A percentile compares a stretch with the other conserved stretches of the same genome.
These are phyloP conservation scores for Agrotis clavis DNA, from an alignment of 2,888 invertebrate species.

Conservation along the genomic window DNA sequence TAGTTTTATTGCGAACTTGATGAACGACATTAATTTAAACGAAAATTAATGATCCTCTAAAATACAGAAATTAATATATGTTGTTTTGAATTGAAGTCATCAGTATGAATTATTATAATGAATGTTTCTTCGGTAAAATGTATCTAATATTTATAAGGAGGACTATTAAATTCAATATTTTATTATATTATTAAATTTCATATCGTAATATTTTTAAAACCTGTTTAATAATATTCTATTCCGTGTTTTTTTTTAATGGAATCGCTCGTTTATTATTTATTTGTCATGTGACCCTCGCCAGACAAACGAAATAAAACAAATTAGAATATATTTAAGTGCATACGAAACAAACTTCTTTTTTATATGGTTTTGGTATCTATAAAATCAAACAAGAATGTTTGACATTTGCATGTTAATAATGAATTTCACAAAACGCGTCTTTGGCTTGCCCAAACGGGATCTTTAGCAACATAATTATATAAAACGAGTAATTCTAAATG, in stretches of 20 bases:
- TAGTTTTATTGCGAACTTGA: neutral
- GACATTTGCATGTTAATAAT: constrained; percentile 7
- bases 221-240: neutral
- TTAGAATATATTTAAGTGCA: neutral
- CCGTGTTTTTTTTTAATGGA: neutral
- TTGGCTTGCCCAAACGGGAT: neutral
- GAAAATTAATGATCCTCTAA: neutral
- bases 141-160: neutral
- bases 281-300: neutral
- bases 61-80: neutral
- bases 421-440: neutral
- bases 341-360: neutral
- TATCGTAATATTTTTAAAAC: no score
- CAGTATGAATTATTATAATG: neutral
- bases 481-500: no score
- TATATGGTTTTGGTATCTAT: no score
- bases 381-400: neutral
- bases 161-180: neutral
- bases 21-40: neutral
- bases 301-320: neutral
- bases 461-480: no score
- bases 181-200: neutral
- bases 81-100: neutral
- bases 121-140: neutral
- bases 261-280: neutral